phyloP scores from a whole-genome alignment of 2,888 invertebrate genomes.

The Synergus japonicus region DNA sequence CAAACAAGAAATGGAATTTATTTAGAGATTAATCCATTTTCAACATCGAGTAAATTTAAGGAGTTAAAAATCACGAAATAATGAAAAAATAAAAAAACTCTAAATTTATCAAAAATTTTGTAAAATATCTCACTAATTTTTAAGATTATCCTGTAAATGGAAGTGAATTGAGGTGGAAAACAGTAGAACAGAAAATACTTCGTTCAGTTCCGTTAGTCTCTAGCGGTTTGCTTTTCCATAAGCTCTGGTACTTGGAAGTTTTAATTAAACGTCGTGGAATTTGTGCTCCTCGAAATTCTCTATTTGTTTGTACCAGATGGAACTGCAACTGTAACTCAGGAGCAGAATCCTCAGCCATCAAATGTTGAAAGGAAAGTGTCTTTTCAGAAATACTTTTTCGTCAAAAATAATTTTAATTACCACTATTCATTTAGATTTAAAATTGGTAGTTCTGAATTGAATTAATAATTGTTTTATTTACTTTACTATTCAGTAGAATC shows the following conservation, averaged over 20 bases:
- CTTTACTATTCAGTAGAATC: background rate
- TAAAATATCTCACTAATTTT: background rate
- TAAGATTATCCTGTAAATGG: background rate
- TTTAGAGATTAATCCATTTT: no score
- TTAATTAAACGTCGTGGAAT: slow-evolving; percentile 3
- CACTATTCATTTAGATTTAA: no score
- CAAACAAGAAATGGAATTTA: no score
- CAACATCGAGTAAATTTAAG: no score
- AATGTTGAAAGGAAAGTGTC: background rate
- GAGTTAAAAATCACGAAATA: background rate
- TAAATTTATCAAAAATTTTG: background rate
- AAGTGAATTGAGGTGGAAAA: background rate
- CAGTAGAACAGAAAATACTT: background rate
- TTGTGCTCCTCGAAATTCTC: background rate
- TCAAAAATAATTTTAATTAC: no score
- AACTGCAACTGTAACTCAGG: background rate
- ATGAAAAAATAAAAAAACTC: background rate
- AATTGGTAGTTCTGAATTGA: no score
- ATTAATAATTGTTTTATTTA: no score
- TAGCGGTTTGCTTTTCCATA: background rate
- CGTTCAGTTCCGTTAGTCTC: background rate
- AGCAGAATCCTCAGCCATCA: background rate
- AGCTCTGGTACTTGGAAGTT: background rate
- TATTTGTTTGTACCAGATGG: background rate
- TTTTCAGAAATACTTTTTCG: background rate